phyloP scores from a whole-genome alignment of 2,797 vertebrate genomes.

The Fistularia tabacaria region DNA sequence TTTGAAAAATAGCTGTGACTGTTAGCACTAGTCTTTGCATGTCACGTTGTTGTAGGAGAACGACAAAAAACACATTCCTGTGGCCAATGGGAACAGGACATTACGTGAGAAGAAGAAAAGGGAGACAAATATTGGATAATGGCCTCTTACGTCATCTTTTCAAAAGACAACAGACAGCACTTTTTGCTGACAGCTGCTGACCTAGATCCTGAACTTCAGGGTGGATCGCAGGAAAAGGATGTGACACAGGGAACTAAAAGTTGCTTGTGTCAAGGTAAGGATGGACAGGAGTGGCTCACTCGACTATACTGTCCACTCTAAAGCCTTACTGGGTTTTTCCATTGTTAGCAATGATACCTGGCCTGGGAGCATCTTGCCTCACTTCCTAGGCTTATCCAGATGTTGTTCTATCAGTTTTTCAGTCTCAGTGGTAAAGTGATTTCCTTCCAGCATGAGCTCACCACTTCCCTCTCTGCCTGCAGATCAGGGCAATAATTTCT shows the following conservation, averaged over 20 bases:
- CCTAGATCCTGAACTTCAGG: constrained; percentile 43
- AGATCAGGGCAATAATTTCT: constrained; percentile 40
- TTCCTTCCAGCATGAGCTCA: constrained; percentile 71
- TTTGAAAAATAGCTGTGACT: constrained; percentile 21
- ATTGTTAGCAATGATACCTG: constrained; percentile 61
- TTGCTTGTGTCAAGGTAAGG: constrained; percentile 47
- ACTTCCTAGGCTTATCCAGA: constrained; percentile 63
- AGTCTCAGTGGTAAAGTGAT: constrained; percentile 45
- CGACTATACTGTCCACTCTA: constrained; percentile 15
- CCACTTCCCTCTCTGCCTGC: constrained; percentile 46
- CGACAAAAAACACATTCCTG: constrained; percentile 48
- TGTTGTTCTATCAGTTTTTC: constrained; percentile 52
- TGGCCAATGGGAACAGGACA: constrained; percentile 37
- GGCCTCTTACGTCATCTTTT: constrained; percentile 43
- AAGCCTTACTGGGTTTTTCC: constrained; percentile 56
- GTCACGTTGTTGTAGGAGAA: constrained; percentile 39
- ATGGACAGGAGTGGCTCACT: constrained; percentile 24
- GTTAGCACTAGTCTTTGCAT: constrained; percentile 49
- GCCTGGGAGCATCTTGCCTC: constrained; percentile 57
- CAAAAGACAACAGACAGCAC: constrained; percentile 28
- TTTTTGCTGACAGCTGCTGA: constrained; percentile 53
- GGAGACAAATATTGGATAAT: constrained; percentile 56
- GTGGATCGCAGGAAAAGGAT: constrained; percentile 37
- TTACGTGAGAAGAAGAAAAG: constrained; percentile 45
- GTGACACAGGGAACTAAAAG: constrained; percentile 47